phyloP scores from a whole-genome alignment of 2,888 invertebrate species.

The Morpho deidamia region DNA sequence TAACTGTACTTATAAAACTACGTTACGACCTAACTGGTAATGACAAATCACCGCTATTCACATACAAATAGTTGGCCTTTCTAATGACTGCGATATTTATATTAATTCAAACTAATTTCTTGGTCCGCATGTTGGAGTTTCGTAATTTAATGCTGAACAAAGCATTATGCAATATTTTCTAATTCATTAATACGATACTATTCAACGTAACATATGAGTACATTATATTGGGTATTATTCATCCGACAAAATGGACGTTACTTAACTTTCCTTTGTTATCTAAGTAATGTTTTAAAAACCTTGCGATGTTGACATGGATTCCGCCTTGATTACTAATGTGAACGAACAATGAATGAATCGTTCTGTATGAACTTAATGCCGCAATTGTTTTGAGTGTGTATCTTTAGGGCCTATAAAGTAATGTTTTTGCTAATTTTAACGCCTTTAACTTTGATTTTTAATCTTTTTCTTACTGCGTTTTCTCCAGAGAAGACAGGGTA shows the following conservation, averaged over 20 bases:
- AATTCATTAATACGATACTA: constrained; percentile 4
- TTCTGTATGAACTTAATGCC: too few relatives aligned
- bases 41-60: constrained; percentile 8
- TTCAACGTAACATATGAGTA: constrained; percentile 12
- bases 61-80: constrained; percentile 6
- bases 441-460: too few relatives aligned
- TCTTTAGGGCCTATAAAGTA: too few relatives aligned
- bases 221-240: constrained; percentile 45
- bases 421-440: too few relatives aligned
- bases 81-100: constrained; percentile 3
- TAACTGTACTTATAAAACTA: constrained; percentile 1
- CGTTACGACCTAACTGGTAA: constrained; percentile 1
- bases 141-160: constrained; percentile 7
- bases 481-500: too few relatives aligned
- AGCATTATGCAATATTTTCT: constrained; percentile 10
- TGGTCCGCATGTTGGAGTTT: constrained; percentile 5
- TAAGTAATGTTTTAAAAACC: constrained; percentile 47
- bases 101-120: neutral
- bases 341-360: neutral
- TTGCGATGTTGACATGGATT: constrained; percentile 45
- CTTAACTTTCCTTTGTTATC: constrained; percentile 63
- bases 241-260: constrained; percentile 42
- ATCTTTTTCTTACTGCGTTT: too few relatives aligned
- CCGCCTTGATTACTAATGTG: constrained; percentile 31
- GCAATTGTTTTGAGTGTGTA: too few relatives aligned